Conservation (phyloP, 2,113 vertebrate genomes). For the Catagonus wagneri region DNA sequence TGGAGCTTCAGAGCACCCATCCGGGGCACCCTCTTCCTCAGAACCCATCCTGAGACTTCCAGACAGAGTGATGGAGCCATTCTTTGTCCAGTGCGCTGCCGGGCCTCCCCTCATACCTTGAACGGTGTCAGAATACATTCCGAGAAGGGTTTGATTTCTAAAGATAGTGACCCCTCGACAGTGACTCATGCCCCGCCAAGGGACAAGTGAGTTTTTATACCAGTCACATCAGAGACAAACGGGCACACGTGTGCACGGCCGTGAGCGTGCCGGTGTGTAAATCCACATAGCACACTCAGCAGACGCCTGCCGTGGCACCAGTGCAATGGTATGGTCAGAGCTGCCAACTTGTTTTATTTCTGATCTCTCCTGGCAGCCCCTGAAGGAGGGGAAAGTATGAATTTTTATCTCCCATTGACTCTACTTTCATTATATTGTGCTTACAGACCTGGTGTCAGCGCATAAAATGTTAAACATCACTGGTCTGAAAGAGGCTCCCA, state of each 20-base stretch:
- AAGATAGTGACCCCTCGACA: neutral
- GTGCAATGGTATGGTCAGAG: slow-evolving; percentile 43
- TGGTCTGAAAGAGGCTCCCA: slow-evolving; percentile 83
- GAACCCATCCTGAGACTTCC: neutral
- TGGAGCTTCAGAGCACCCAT: neutral
- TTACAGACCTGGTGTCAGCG: slow-evolving; percentile 84
- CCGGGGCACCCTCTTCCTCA: neutral
- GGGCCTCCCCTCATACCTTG: neutral
- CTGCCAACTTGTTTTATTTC: slow-evolving; percentile 83
- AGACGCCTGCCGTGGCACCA: neutral
- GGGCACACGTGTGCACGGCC: accelerated
- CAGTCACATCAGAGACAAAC: neutral
- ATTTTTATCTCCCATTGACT: slow-evolving; percentile 85
- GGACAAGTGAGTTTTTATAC: slow-evolving; percentile 9
- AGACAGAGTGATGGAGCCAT: neutral
- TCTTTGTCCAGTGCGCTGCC: neutral
- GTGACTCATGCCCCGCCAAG: neutral
- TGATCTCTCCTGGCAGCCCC: slow-evolving; percentile 78
- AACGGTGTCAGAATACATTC: neutral
- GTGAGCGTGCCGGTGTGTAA: neutral
- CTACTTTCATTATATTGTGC: slow-evolving; percentile 77
- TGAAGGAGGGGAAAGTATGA: slow-evolving; percentile 82
- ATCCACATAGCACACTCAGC: neutral
- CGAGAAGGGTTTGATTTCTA: neutral
- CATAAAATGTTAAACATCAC: slow-evolving; percentile 87